A percentile compares a stretch with the other conserved stretches of the same genome.
Conservation (phyloP, 2,113 vertebrate species). For the Arizona elegans region DNA sequence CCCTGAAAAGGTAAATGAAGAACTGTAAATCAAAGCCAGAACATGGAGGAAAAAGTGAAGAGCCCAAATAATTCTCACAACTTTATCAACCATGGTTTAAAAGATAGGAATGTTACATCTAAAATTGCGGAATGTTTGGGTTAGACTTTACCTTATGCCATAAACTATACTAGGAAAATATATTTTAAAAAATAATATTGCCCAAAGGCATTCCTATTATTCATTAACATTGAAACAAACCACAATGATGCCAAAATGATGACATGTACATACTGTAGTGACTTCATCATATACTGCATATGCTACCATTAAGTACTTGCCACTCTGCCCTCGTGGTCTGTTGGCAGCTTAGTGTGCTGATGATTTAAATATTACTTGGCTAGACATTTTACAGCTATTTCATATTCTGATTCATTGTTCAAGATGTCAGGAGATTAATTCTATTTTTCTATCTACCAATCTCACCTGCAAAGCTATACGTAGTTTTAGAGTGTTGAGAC, state of each 20-base stretch:
- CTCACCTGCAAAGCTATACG: neutral
- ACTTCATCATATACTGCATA: neutral
- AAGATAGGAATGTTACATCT: neutral
- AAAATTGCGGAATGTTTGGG: neutral
- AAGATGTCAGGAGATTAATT: neutral
- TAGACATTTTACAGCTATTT: neutral
- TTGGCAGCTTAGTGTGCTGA: neutral
- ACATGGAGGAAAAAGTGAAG: no score
- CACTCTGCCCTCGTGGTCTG: neutral
- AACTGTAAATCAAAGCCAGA: neutral
- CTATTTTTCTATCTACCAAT: neutral
- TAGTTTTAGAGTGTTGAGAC: neutral
- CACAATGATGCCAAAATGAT: neutral
- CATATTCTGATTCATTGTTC: neutral
- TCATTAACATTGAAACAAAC: neutral
- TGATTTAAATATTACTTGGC: neutral
- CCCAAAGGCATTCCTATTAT: neutral
- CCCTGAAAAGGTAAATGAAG: neutral
- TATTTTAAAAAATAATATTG: neutral
- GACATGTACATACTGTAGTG: neutral
- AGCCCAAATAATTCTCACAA: neutral
- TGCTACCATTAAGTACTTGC: neutral
- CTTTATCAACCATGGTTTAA: neutral
- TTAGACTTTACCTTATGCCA: neutral
- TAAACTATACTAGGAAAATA: neutral